Base-by-base conservation (phyloP, 2,113 vertebrate genomes). In the Ia io region DNA sequence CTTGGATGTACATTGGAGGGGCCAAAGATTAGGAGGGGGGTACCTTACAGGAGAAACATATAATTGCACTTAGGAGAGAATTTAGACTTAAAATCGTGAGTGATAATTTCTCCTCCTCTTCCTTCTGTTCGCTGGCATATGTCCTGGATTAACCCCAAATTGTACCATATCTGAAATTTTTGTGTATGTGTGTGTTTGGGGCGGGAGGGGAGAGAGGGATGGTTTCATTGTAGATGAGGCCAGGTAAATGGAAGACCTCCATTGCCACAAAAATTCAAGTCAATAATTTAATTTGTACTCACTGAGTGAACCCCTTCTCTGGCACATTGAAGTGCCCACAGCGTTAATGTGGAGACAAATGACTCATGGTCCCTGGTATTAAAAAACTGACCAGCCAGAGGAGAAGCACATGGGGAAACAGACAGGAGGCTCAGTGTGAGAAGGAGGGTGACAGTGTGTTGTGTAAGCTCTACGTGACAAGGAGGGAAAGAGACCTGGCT, bases 31-130 rank as follows among this genome's bases (percentile, higher is more conserved):
- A 11, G 2, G 11, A n/a, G 18, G 7, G 18, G 3, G 16, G 14
- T 9, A 23, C 2, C n/a, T 78, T 70, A 10, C 30, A 40, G n/a
- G n/a, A 30, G 53, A 73, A 9, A 88, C 30, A 44, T 76, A 17
- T n/a, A 59, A 14, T 4, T 44, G 28, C 47, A 70, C 5, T 63
- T 94, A 79, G 69, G 78, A 96, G n/a, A 82, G 9, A 61, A 87
- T 90, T 83, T 32, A 92, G 42, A 89, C 9, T 42, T 20, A 67
- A 44, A 76, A 47, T 61, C 67, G 6, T 30, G 22, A 42, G 14
- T 32, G 23, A 42, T 69, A 28, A 51, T 5, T 20, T 92, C 35
- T 67, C 9, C 1, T 92, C 17, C 20, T 18, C 25, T 73, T 47
- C 22, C 32, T 88, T 73, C 67, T 51, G 4, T 91, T 88, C 78